These are phyloP conservation scores for Melanotaenia maccullochi DNA, from an alignment of 2,797 vertebrate genomes.

Conservation along the genomic window DNA sequence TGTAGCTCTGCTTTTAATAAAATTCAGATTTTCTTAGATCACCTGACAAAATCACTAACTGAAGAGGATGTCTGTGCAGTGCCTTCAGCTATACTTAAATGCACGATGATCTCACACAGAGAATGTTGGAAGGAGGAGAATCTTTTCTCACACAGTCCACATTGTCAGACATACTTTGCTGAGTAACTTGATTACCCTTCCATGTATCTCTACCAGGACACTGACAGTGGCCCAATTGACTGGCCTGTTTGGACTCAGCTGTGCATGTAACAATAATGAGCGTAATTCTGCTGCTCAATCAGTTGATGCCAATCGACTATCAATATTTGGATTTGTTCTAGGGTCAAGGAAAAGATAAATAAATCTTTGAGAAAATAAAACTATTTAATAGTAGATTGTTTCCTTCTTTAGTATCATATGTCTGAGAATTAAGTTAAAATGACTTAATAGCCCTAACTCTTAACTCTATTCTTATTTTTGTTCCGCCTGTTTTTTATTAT, in stretches of 20 bases:
- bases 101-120: too few relatives aligned
- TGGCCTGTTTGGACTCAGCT: not conserved
- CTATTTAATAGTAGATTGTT: not conserved
- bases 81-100: too few relatives aligned
- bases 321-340: slow-evolving; percentile 5
- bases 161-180: too few relatives aligned
- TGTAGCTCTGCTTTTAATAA: too few relatives aligned
- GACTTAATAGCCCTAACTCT: not conserved
- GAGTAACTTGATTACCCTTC: too few relatives aligned
- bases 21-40: too few relatives aligned
- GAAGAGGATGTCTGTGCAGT: too few relatives aligned
- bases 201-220: too few relatives aligned
- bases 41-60: too few relatives aligned
- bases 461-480: not conserved
- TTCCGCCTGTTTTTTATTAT: not conserved
- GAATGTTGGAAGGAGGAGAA: too few relatives aligned
- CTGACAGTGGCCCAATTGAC: too few relatives aligned
- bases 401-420: not conserved
- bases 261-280: not conserved
- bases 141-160: not conserved
- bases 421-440: too few relatives aligned
- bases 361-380: not conserved
- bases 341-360: not conserved
- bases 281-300: slow-evolving; percentile 9
- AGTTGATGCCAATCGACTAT: not conserved